phyloP scores from a whole-genome alignment of 2,797 vertebrate species.

The Urocyon cinereoargenteus region DNA sequence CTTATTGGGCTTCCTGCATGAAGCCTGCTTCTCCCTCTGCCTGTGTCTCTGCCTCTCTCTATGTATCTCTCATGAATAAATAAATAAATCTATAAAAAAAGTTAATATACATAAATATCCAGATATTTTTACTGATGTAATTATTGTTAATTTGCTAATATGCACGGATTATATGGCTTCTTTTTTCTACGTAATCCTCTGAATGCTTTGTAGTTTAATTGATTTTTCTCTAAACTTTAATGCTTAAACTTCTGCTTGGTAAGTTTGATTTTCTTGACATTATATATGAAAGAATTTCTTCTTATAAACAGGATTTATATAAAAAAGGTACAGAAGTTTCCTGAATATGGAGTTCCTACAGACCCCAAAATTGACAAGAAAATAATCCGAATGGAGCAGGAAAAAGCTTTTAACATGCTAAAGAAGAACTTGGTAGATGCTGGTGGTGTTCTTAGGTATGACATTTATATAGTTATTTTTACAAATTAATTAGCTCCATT shows the following conservation, averaged over 20 bases:
- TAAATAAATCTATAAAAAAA: neutral
- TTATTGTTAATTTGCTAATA: conserved; percentile 65
- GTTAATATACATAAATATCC: neutral
- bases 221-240: conserved; percentile 59
- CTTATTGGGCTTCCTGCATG: no score
- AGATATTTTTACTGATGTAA: conserved; percentile 62
- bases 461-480: conserved; percentile 62
- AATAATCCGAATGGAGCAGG: conserved; percentile 92
- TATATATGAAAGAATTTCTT: conserved; percentile 49
- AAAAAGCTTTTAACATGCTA: conserved; percentile 92
- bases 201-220: conserved; percentile 57
- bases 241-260: conserved; percentile 46
- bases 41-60: no score
- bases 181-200: conserved; percentile 44
- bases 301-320: conserved; percentile 91
- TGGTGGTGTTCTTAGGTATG: conserved; percentile 91
- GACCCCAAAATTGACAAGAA: conserved; percentile 94
- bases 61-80: no score
- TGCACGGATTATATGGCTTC: neutral
- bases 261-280: conserved; percentile 57
- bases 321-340: conserved; percentile 94
- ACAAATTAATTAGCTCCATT: conserved; percentile 3
- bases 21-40: no score
- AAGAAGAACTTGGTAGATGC: conserved; percentile 91
- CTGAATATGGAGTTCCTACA: conserved; percentile 91